A percentile compares a stretch with the other conserved stretches of the same genome.
These are phyloP conservation scores for Drosophila peninsularis DNA, from an alignment of 2,888 invertebrate species.

Conservation along the genomic window DNA sequence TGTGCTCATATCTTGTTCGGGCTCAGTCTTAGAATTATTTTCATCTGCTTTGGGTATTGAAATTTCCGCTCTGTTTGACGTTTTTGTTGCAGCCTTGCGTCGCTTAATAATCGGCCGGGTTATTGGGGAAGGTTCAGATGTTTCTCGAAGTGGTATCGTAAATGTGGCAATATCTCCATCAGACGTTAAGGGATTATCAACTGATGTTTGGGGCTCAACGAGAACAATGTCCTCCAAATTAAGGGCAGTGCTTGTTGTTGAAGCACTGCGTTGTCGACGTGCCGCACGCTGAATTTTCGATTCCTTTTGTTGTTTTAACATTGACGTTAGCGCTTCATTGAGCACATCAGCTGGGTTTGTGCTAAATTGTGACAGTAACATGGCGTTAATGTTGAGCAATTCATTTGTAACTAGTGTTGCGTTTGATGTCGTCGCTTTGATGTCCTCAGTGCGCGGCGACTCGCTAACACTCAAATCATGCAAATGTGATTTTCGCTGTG, in stretches of 20 bases:
- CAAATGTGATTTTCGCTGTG: conserved; percentile 33
- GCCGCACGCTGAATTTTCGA: conserved; percentile 58
- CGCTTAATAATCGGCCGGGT: conserved; percentile 78
- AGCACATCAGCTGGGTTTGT: conserved; percentile 61
- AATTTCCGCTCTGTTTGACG: neutral
- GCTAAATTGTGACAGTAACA: conserved; percentile 61
- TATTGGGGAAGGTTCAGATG: conserved; percentile 44
- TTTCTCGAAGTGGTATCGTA: conserved; percentile 35
- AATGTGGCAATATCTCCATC: conserved; percentile 17
- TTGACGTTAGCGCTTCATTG: conserved; percentile 77
- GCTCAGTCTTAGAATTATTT: conserved; percentile 11
- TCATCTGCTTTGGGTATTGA: conserved; percentile 13
- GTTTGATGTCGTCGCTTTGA: conserved; percentile 44
- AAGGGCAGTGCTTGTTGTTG: conserved; percentile 49
- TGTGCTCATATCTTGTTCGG: conserved; percentile 1
- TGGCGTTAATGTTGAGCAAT: conserved; percentile 58
- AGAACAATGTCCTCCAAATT: conserved; percentile 82
- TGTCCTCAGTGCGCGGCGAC: neutral
- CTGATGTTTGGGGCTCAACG: conserved; percentile 67
- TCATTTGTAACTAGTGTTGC: conserved; percentile 62
- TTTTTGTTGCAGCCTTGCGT: conserved; percentile 60
- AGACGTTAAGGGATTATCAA: conserved; percentile 17
- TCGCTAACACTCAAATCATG: conserved; percentile 30
- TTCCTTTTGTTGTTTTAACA: conserved; percentile 76
- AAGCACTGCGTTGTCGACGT: conserved; percentile 59